A percentile compares a stretch with the other conserved stretches of the same genome.
Conservation (phyloP, 2,888 invertebrate species). For the Chrysolina americana region DNA sequence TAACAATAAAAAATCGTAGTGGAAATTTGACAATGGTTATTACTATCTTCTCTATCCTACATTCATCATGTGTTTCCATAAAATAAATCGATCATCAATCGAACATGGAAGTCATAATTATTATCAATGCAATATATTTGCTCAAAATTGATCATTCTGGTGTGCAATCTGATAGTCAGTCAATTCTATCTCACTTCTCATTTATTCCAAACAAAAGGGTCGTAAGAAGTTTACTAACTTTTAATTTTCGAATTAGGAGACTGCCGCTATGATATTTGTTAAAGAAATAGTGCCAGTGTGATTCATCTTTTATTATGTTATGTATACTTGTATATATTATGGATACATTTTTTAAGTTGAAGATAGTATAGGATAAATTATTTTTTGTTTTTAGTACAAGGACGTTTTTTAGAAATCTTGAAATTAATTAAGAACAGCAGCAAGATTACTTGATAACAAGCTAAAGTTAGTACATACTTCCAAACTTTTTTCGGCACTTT, state of each 20-base stretch:
- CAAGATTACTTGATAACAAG: neutral
- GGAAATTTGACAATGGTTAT: no score
- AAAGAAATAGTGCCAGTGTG: constrained; percentile 16
- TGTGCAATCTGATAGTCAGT: neutral
- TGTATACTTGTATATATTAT: constrained; percentile 27
- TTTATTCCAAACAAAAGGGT: neutral
- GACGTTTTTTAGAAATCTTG: neutral
- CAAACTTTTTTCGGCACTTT: constrained; percentile 27
- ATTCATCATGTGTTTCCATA: no score
- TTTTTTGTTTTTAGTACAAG: constrained; percentile 19
- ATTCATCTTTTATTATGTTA: constrained; percentile 17
- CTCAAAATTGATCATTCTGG: neutral
- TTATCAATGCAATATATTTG: no score
- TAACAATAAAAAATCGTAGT: no score
- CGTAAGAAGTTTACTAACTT: constrained; percentile 16
- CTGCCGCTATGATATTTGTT: constrained; percentile 23
- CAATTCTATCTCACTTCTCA: constrained; percentile 13
- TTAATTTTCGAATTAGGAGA: neutral
- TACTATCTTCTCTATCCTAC: no score
- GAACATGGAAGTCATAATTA: no score
- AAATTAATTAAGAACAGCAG: neutral
- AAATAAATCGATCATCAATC: no score
- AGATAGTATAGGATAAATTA: constrained; percentile 22
- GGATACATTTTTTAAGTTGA: neutral
- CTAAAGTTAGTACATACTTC: constrained; percentile 23